Evolutionary conservation across 2,888 invertebrate species (phyloP).

Genomic region (Suillia variegata): DNA sequence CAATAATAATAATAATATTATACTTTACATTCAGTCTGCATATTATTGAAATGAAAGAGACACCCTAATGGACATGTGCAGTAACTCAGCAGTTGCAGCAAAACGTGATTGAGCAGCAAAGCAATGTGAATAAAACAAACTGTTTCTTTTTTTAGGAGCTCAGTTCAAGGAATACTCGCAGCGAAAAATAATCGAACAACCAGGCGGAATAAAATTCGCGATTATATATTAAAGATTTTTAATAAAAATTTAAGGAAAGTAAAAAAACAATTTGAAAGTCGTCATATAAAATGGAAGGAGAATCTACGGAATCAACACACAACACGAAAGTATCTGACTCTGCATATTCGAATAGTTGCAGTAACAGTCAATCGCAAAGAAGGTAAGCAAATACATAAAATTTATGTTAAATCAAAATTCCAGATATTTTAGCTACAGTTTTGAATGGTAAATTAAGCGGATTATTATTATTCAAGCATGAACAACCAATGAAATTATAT

Average conservation of each 20-base stretch:
- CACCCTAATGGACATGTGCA: conserved; percentile 1
- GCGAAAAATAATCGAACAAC: too few relatives aligned
- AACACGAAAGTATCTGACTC: conserved; percentile 71
- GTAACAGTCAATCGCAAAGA: conserved; percentile 80
- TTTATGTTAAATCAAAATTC: too few relatives aligned
- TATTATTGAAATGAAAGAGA: too few relatives aligned
- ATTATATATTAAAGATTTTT: too few relatives aligned
- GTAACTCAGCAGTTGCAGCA: background rate
- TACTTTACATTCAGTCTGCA: too few relatives aligned
- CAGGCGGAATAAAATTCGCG: too few relatives aligned
- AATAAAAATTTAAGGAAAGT: background rate
- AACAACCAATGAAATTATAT: too few relatives aligned
- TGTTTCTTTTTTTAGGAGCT: background rate
- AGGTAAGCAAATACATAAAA: conserved; percentile 68
- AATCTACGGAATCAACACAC: conserved; percentile 55
- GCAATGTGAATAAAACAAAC: too few relatives aligned
- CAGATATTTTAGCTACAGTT: too few relatives aligned
- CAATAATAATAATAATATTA: too few relatives aligned
- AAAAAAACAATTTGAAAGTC: conserved; percentile 5
- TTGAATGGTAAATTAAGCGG: too few relatives aligned
- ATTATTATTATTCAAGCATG: too few relatives aligned
- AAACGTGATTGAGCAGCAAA: conserved; percentile 11
- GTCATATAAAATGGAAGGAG: conserved; percentile 51
- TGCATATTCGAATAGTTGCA: conserved; percentile 81
- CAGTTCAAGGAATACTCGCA: background rate